Conservation (phyloP, 1,140 invertebrate species). For the Bombus huntii region DNA sequence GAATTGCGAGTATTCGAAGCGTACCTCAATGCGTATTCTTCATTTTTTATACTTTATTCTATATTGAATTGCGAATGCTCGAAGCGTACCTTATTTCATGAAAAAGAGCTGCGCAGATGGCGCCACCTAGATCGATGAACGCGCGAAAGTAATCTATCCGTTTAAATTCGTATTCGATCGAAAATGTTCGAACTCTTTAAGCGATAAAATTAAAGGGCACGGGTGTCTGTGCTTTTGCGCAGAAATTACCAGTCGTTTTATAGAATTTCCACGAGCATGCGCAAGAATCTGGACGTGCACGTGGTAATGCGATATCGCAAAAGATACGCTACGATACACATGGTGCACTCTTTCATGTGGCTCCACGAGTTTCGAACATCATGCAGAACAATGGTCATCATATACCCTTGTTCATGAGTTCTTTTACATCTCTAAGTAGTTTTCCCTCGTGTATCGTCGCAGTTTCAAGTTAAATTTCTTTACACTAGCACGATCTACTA, state of each 20-base stretch:
- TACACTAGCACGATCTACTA: not conserved
- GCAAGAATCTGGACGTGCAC: slow-evolving; percentile 38
- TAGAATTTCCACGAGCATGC: slow-evolving; percentile 14
- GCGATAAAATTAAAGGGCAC: not conserved
- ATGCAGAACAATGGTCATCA: slow-evolving; percentile 31
- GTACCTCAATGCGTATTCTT: no score
- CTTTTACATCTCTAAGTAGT: slow-evolving; percentile 19
- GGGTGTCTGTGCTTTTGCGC: slow-evolving; percentile 27
- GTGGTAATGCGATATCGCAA: slow-evolving; percentile 56
- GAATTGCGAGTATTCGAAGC: no score
- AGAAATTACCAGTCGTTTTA: slow-evolving; percentile 24
- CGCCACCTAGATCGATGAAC: not conserved
- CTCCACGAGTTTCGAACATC: slow-evolving; percentile 35
- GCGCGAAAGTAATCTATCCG: not conserved
- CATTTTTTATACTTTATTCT: no score
- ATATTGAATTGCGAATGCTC: no score
- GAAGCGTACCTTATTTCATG: not conserved
- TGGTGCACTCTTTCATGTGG: slow-evolving; percentile 39
- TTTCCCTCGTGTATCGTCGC: slow-evolving; percentile 9
- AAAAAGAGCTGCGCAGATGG: not conserved
- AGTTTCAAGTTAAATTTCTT: slow-evolving; percentile 13
- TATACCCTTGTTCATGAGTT: slow-evolving; percentile 33
- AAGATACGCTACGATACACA: slow-evolving; percentile 35
- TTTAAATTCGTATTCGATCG: not conserved
- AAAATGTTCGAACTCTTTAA: not conserved